Evolutionary conservation across 2,888 invertebrate genomes (phyloP).

Genomic region (Erynnis tages): DNA sequence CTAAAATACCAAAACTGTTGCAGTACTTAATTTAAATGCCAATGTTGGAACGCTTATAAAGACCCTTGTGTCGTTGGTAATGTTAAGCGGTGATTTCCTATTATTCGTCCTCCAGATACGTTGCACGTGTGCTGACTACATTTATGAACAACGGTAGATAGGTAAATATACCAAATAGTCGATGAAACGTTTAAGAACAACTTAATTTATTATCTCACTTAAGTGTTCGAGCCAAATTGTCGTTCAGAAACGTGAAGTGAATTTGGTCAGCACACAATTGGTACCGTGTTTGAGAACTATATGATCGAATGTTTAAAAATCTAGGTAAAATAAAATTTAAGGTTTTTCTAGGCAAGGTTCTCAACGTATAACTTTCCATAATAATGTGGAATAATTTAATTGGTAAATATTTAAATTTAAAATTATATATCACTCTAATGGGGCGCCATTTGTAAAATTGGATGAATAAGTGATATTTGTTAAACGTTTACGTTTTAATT

Average conservation of each 20-base stretch:
- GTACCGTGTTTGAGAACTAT: conserved; percentile 19
- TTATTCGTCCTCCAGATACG: conserved; percentile 53
- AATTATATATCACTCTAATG: too few relatives aligned
- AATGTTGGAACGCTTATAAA: conserved; percentile 59
- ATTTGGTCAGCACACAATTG: conserved; percentile 17
- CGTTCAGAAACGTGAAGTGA: neutral
- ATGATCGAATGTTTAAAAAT: too few relatives aligned
- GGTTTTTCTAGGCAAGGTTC: too few relatives aligned
- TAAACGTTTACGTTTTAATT: too few relatives aligned
- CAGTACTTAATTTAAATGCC: conserved; percentile 73
- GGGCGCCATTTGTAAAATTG: too few relatives aligned
- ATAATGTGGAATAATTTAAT: too few relatives aligned
- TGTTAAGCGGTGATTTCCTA: conserved; percentile 54
- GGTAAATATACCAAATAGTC: neutral
- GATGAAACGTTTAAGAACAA: neutral
- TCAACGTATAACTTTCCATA: too few relatives aligned
- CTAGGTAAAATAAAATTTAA: too few relatives aligned
- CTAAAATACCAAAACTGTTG: conserved; percentile 66
- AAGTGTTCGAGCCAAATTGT: conserved; percentile 8
- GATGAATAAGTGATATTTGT: too few relatives aligned
- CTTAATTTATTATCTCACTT: neutral
- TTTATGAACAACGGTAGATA: neutral
- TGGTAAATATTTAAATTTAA: too few relatives aligned
- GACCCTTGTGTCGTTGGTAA: conserved; percentile 38
- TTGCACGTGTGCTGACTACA: conserved; percentile 5